phyloP scores from a whole-genome alignment of 2,797 vertebrate genomes.

The Helarctos malayanus region DNA sequence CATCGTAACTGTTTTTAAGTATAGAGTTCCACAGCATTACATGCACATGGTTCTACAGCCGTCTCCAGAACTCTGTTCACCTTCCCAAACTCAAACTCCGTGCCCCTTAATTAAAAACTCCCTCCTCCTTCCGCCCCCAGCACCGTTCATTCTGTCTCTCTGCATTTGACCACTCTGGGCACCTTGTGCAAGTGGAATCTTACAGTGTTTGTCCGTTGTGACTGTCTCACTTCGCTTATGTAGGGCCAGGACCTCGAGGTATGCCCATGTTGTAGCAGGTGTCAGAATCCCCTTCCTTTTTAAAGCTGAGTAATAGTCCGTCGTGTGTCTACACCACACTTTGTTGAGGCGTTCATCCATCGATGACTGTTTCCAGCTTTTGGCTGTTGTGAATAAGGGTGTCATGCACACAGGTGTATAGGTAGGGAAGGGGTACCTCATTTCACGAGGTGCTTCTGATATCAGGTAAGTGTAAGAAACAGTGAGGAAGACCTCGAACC shows the following conservation, averaged over 20 bases:
- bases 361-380: neutral
- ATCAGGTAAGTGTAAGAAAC: too few species aligned
- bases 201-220: neutral
- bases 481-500: neutral
- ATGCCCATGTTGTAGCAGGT: neutral
- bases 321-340: neutral
- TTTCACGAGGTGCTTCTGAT: neutral
- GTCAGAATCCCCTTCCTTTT: neutral
- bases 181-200: neutral
- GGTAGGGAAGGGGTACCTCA: neutral
- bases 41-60: fast-evolving
- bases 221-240: neutral
- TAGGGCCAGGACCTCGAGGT: neutral
- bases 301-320: neutral
- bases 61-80: neutral
- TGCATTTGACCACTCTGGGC: neutral
- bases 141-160: neutral
- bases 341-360: neutral
- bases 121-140: neutral
- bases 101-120: neutral
- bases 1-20: fast-evolving
- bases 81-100: neutral
- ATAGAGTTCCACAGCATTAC: too few species aligned
- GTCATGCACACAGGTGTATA: too few species aligned
- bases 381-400: neutral